Base-by-base conservation (phyloP, 2,797 vertebrate species). In the Periophthalmus magnuspinnatus region DNA sequence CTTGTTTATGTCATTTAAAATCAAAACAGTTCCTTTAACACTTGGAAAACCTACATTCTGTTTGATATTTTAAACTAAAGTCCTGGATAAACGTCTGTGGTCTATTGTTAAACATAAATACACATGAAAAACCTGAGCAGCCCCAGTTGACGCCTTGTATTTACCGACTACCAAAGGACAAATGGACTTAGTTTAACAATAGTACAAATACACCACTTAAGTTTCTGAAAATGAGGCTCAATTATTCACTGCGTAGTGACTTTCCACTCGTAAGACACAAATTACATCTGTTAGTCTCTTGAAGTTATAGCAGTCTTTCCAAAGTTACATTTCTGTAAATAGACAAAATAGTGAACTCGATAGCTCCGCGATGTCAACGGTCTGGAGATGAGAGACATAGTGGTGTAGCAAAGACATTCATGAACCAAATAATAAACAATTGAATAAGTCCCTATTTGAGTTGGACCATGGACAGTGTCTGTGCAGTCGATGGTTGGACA, bases 141-240 rank as follows among this genome's bases (percentile, higher is more conserved):
- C 48, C 36, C 56, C 10, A 61, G 41, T 10, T 7, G 16, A 45
- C 61, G 54, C 67, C 16, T 45, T 55, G 68, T 61, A 62, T 5
- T 69, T 69, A 73, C 60, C 41, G 68, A 72, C 52, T 52, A 70
- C 75, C 13, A 47, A 70, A 22, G 62, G 63, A 38, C 66, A 76
- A 78, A 71, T 67, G 72, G 71, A 60, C 57, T 65, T 74, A 72
- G 72, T 73, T 84, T 75, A 62, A 76, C 56, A 75, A 52, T 24
- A 65, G 70, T 75, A 80, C 58, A 77, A 69, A 77, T 72, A 74
- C 48, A 76, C 67, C 5, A 70, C 56, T 71, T 28, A 77, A 75
- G 52, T 3, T 11, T 66, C 74, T 71, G 66, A 58, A 80, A 71
- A 79, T 59, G 65, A 74, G 56, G 72, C 57, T 71, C 72, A 78